Conservation (phyloP, 2,797 vertebrate genomes). For the Aldrovandia affinis region DNA sequence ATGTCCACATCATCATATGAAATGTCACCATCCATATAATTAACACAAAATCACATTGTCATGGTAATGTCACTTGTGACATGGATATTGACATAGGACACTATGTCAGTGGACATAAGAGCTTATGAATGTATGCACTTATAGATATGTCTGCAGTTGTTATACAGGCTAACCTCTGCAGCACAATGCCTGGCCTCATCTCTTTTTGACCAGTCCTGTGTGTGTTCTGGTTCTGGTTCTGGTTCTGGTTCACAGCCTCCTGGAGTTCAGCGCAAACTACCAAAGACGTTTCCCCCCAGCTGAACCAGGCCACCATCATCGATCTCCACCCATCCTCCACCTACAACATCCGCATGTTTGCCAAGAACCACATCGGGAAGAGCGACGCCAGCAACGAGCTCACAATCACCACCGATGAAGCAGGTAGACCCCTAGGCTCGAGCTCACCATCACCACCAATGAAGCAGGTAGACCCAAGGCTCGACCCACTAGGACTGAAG, state of each 20-base stretch:
- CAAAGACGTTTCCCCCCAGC: constrained; percentile 97
- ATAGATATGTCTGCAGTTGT: not conserved
- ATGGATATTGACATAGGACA: not conserved
- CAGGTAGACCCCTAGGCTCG: constrained; percentile 74
- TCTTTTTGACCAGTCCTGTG: not conserved
- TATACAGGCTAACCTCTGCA: not conserved
- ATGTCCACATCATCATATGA: not conserved
- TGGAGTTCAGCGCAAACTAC: constrained; percentile 98
- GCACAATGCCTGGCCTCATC: constrained; percentile 24
- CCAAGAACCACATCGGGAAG: constrained; percentile 97
- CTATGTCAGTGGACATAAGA: not conserved
- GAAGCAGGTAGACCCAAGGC: too few species aligned
- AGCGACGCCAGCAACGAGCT: constrained; percentile 98
- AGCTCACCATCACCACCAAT: too few species aligned
- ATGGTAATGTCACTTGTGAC: not conserved
- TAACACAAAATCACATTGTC: not conserved
- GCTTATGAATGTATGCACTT: not conserved
- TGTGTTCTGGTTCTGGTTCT: not conserved
- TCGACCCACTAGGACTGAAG: too few species aligned
- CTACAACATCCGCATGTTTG: constrained; percentile 99
- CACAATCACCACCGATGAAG: constrained; percentile 98
- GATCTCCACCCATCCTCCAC: constrained; percentile 97
- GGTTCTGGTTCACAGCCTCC: constrained; percentile 84
- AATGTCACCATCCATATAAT: not conserved
- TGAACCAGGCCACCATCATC: constrained; percentile 98